phyloP scores from a whole-genome alignment of 2,113 vertebrate species.

The Pteropus alecto region DNA sequence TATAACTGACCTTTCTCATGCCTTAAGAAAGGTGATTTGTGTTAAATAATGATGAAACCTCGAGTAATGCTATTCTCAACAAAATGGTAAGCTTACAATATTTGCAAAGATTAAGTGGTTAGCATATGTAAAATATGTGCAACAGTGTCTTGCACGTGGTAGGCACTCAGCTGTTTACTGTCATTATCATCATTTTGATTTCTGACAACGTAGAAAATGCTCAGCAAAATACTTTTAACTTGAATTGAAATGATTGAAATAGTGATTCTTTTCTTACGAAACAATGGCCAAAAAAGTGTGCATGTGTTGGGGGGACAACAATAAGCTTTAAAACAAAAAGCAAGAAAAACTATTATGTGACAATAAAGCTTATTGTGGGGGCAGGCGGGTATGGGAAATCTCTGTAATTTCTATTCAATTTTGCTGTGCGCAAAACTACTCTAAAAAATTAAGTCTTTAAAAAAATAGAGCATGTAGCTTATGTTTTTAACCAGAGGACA shows the following conservation, averaged over 20 bases:
- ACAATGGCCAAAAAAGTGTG: neutral
- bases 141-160: neutral
- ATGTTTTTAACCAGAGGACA: neutral
- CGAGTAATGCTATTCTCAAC: neutral
- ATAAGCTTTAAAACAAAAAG: neutral
- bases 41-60: neutral
- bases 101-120: neutral
- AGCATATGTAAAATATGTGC: too few relatives aligned
- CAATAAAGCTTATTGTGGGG: neutral
- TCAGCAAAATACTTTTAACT: neutral
- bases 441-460: neutral
- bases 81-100: neutral
- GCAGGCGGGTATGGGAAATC: neutral
- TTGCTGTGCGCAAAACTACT: neutral
- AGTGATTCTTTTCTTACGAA: neutral
- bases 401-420: neutral
- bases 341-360: neutral
- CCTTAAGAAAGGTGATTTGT: neutral
- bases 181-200: neutral
- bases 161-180: neutral
- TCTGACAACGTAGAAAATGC: neutral
- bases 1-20: neutral
- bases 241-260: neutral
- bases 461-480: neutral
- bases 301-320: neutral